Conservation (phyloP, 2,888 invertebrate species). For the Drosophila nr. fundita region DNA sequence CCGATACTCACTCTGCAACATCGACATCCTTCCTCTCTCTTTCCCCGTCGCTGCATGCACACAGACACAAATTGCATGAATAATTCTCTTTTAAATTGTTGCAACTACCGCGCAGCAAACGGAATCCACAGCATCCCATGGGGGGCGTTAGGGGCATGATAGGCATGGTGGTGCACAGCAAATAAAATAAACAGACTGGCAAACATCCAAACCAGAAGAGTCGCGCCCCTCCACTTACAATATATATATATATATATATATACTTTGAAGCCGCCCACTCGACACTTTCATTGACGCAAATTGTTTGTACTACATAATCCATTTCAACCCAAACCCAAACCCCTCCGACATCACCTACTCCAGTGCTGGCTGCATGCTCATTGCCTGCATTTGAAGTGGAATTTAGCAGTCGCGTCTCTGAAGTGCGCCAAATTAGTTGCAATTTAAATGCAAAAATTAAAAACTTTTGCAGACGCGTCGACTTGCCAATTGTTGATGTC, state of each 20-base stretch:
- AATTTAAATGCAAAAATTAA: conserved; percentile 75
- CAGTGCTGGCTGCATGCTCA: conserved; percentile 10
- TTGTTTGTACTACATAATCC: conserved; percentile 72
- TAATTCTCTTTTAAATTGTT: conserved; percentile 80
- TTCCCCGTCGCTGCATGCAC: neutral
- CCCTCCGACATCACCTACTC: neutral
- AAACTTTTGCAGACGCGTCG: conserved; percentile 44
- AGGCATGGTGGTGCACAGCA: conserved; percentile 13
- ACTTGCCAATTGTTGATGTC: conserved; percentile 35
- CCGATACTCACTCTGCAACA: conserved; percentile 26
- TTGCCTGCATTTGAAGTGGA: conserved; percentile 69
- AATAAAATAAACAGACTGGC: conserved; percentile 71
- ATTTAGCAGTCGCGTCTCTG: conserved; percentile 55
- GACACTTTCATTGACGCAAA: conserved; percentile 78
- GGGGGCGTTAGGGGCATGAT: neutral
- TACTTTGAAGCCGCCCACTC: conserved; percentile 20
- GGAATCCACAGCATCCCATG: conserved; percentile 14
- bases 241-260: neutral
- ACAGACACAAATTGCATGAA: conserved; percentile 77
- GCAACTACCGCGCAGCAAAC: conserved; percentile 56
- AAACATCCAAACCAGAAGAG: conserved; percentile 51
- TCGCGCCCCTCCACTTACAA: neutral
- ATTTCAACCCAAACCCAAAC: conserved; percentile 8
- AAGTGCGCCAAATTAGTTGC: conserved; percentile 75
- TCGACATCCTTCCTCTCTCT: neutral